A percentile compares a stretch with the other conserved stretches of the same genome.
Conservation (phyloP, 2,797 vertebrate genomes). For the Gadopsis bispinosus region DNA sequence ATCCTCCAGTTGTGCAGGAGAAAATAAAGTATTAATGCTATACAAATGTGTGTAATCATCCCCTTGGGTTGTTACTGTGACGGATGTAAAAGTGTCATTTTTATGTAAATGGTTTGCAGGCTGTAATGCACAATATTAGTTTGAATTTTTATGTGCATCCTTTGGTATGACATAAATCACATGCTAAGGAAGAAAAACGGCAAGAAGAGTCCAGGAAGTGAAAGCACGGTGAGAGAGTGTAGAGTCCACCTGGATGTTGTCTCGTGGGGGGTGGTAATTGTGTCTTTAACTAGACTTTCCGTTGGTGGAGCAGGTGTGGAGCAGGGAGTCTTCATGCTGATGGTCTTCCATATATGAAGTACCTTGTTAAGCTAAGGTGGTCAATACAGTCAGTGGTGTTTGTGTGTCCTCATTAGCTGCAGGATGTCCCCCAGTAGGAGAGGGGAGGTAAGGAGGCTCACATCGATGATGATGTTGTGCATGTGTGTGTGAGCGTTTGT, state of each 20-base stretch:
- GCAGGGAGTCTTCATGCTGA: constrained; percentile 62
- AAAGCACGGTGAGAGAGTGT: constrained; percentile 49
- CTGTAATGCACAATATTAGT: background rate
- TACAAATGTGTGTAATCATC: background rate
- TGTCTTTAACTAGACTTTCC: constrained; percentile 73
- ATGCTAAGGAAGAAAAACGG: background rate
- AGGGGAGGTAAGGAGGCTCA: constrained; percentile 81
- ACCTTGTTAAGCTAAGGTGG: constrained; percentile 81
- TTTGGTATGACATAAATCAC: background rate
- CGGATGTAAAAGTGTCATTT: background rate
- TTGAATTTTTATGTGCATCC: background rate
- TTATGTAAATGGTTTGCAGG: background rate
- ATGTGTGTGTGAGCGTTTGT: constrained; percentile 66
- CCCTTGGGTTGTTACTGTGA: background rate
- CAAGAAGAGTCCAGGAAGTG: constrained; percentile 37
- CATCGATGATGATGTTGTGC: constrained; percentile 82
- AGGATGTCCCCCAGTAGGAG: constrained; percentile 86
- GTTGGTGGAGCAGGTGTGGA: constrained; percentile 61
- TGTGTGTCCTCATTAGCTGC: constrained; percentile 86
- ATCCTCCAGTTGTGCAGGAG: background rate
- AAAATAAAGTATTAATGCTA: background rate
- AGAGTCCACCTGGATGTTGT: constrained; percentile 42
- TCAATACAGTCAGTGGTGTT: constrained; percentile 80
- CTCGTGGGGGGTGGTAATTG: constrained; percentile 73
- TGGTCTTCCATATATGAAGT: constrained; percentile 80